A percentile compares a stretch with the other conserved stretches of the same genome.
These are phyloP conservation scores for Metalampra italica DNA, from an alignment of 2,888 invertebrate species.

Conservation along the genomic window DNA sequence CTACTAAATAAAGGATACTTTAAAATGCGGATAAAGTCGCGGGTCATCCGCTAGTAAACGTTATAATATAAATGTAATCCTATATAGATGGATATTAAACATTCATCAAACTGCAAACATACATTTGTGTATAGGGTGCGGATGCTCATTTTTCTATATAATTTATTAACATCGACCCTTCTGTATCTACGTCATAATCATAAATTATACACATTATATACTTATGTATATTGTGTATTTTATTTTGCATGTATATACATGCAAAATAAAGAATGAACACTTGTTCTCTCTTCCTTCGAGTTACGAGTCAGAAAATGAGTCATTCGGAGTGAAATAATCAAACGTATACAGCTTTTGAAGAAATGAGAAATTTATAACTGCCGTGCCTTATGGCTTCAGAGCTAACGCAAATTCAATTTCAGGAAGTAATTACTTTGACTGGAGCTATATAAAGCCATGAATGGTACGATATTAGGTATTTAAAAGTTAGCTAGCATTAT, in stretches of 20 bases:
- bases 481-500: background rate
- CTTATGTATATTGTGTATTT: too few species aligned
- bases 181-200: slow-evolving; percentile 4
- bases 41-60: too few species aligned
- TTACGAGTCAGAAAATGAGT: background rate
- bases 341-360: background rate
- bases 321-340: background rate
- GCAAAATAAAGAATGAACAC: too few species aligned
- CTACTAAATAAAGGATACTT: too few species aligned
- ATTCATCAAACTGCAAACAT: too few species aligned
- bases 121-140: background rate
- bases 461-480: background rate
- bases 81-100: too few species aligned
- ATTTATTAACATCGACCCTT: slow-evolving; percentile 8
- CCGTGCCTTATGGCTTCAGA: background rate
- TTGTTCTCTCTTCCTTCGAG: background rate
- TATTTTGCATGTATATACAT: background rate
- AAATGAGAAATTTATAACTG: slow-evolving; percentile 2
- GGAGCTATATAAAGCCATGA: background rate
- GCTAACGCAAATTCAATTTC: slow-evolving; percentile 10
- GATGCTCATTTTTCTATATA: slow-evolving; percentile 3
- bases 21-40: too few species aligned
- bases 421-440: slow-evolving; percentile 7
- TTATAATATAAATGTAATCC: too few species aligned
- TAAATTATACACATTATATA: slow-evolving; percentile 10